Evolutionary conservation across 2,888 invertebrate genomes (phyloP), one percentile per base, ranked within the genome.

Genomic region (Carterocephalus palaemon): DNA sequence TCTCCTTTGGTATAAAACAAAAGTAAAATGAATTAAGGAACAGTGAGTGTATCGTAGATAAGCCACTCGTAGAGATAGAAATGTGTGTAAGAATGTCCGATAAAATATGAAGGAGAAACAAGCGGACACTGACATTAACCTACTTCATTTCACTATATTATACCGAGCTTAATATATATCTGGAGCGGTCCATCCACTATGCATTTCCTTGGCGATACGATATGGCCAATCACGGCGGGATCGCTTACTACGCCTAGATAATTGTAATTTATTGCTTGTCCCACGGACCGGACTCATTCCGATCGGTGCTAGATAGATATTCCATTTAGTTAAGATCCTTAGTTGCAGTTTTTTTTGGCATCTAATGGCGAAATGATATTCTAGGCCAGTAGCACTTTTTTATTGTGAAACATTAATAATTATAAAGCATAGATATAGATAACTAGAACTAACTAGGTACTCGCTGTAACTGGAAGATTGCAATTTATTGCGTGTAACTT

Each of bases 221-320:
- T 42, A 43, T 36, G 23, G 36, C 36, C 23, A 43, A 29, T 43
- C 28, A 19, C 20, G 4, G 16, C 1, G 23, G 13, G 34, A 37
- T 45, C 36, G 28, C 45, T 45, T 45, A 24, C 45, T 16, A 15
- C 5, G 4, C 7, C 20, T 20, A 28, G 28, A 29, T 43, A 36
- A 43, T 43, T 43, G 43, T 43, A 43, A 43, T 43, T 43, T 43
- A 43, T 43, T 36, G 28, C 28, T 15, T 28, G 23, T 40, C 23
- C 34, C 15, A 8, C 13, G 33, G 24, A 29, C 19, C 17, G 12
- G 17, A 12, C 42, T 43, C 22, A 36, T 28, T 41, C 34, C 34
- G 42, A 36, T 43, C 9, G 13, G 13, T 4, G n/a, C 12, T 17
- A 36, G 37, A 37, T 43, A 43, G 34, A 22, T 33, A 33, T 33